Conservation (phyloP, 2,797 vertebrate genomes). For the Gymnothorax reevesii region DNA sequence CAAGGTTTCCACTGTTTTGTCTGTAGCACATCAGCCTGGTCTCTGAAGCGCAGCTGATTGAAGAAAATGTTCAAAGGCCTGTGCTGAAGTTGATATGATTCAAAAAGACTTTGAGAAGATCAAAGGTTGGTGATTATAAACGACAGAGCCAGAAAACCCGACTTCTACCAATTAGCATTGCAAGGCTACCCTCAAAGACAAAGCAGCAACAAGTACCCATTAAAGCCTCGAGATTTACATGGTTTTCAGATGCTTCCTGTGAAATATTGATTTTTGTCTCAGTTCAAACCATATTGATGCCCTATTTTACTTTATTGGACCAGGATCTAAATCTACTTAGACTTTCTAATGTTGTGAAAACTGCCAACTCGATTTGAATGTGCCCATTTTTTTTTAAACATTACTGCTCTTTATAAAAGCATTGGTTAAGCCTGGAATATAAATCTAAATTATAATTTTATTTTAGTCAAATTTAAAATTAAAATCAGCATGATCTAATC, state of each 20-base stretch:
- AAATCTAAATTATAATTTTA: neutral
- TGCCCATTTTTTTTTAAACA: neutral
- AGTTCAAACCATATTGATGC: neutral
- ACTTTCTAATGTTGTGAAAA: no score
- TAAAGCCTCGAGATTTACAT: constrained; percentile 14
- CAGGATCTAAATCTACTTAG: neutral
- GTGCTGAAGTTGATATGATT: constrained; percentile 31
- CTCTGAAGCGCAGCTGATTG: constrained; percentile 1
- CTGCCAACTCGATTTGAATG: neutral
- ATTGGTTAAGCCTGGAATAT: neutral
- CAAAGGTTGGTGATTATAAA: constrained; percentile 31
- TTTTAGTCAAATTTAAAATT: neutral
- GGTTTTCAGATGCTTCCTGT: neutral
- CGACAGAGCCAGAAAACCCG: constrained; percentile 20
- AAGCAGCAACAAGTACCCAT: constrained; percentile 23
- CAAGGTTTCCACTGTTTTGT: neutral
- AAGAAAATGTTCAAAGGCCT: constrained; percentile 20
- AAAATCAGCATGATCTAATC: neutral
- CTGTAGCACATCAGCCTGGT: neutral
- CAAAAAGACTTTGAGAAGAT: constrained; percentile 33
- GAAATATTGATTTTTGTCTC: constrained; percentile 20
- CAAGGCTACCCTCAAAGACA: constrained; percentile 11
- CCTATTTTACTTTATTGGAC: neutral
- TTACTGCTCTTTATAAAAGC: neutral
- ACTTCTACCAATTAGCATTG: constrained; percentile 29